Percentiles rank a stretch among this genome's conserved stretches.
These are phyloP conservation scores for Tipula lateralis DNA, from an alignment of 2,888 invertebrate genomes.

Conservation along the genomic window DNA sequence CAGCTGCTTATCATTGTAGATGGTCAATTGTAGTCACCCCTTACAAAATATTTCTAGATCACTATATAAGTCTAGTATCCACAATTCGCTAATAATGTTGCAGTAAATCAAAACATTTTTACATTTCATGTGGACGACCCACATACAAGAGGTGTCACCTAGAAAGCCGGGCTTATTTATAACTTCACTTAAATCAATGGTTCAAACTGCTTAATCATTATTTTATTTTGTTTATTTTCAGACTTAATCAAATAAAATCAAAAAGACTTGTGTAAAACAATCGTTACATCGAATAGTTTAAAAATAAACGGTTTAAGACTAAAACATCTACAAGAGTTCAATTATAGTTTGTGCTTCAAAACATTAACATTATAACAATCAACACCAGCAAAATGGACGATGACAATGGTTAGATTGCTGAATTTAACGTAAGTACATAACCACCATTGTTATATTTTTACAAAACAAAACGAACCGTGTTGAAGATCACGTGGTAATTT, in stretches of 20 bases:
- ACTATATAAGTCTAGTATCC: too few relatives aligned
- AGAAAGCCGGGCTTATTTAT: too few relatives aligned
- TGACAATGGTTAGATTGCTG: conserved; percentile 29
- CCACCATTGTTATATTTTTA: background rate
- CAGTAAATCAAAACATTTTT: too few relatives aligned
- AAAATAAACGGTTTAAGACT: background rate
- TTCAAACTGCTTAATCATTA: too few relatives aligned
- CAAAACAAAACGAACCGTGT: background rate
- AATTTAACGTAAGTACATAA: conserved; percentile 28
- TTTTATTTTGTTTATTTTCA: background rate
- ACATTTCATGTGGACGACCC: too few relatives aligned
- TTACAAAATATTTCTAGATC: too few relatives aligned
- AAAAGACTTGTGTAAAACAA: background rate
- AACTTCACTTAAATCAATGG: too few relatives aligned
- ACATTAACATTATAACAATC: background rate
- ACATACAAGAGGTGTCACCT: too few relatives aligned
- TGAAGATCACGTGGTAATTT: background rate
- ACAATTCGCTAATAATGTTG: too few relatives aligned
- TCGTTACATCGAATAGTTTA: background rate
- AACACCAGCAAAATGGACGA: conserved; percentile 25
- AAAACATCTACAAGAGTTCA: background rate
- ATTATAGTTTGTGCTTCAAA: background rate
- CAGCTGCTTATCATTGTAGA: too few relatives aligned
- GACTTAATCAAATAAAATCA: background rate
- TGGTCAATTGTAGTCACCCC: too few relatives aligned